phyloP scores from a whole-genome alignment of 2,888 invertebrate species.

The Iphiclides podalirius region DNA sequence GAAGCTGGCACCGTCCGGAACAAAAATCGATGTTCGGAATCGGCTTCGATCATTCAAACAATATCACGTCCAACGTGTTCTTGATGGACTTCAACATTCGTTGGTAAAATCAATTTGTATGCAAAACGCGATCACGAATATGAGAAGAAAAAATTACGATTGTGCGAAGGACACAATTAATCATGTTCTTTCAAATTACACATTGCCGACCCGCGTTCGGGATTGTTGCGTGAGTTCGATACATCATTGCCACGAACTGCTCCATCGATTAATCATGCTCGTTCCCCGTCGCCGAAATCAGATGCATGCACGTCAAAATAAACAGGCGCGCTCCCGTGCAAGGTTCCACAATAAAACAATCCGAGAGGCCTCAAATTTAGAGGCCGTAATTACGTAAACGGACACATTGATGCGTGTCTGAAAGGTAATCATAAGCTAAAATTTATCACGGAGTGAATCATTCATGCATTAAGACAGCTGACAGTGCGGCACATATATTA shows the following conservation, averaged over 20 bases:
- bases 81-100: not conserved
- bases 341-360: constrained; percentile 55
- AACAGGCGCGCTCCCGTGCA: constrained; percentile 54
- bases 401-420: constrained; percentile 75
- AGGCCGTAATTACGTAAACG: constrained; percentile 73
- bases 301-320: constrained; percentile 54
- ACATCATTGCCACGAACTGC: constrained; percentile 59
- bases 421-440: constrained; percentile 80
- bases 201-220: constrained; percentile 29
- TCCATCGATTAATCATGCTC: constrained; percentile 63
- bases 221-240: constrained; percentile 54
- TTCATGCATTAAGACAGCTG: constrained; percentile 78
- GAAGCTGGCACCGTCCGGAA: not conserved
- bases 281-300: constrained; percentile 54
- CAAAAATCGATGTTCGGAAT: not conserved
- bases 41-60: not conserved
- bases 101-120: not conserved
- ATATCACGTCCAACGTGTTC: not conserved
- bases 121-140: not conserved
- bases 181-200: constrained; percentile 15
- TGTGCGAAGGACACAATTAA: constrained; percentile 24
- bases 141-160: not conserved
- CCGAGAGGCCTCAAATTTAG: constrained; percentile 63
- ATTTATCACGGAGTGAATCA: constrained; percentile 80
- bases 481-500: constrained; percentile 78